Base-by-base conservation (phyloP, 2,113 vertebrate species). In the Procavia capensis region DNA sequence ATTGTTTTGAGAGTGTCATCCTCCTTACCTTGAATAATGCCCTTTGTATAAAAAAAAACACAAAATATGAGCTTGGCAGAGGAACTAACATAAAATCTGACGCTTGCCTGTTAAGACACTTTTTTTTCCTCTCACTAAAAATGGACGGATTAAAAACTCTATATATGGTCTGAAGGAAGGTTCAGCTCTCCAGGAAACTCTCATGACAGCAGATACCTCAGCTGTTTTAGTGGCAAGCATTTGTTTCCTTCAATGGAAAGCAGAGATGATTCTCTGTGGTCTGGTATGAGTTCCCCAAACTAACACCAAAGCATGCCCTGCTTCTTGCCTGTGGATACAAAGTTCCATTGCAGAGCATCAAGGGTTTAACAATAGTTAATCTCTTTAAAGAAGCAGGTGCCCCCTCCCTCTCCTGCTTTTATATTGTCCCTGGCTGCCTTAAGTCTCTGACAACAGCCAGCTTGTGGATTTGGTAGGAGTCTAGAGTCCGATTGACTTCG, bases 291-390 rank as follows among this genome's bases (percentile, higher is more conserved):
- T 93, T 94, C 74, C 57, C 89, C 90, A 87, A 79, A 85, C 79
- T 94, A 92, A 92, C 57, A 79, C 47, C n/a, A 25, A 41, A 83
- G 4, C 16, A 2, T 5, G 31, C 41, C 96, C 8, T 75, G 95
- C 41, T 95, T 94, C 61, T 89, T 93, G 79, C 79, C 68, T 84
- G 31, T 64, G 82, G 61, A 63, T 47, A 85, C 87, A 95, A 59
- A 79, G 63, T 68, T 97, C 87, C 79, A 64, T 47, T 80, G 54
- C 70, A 63, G 1, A 5, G 90, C 22, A 27, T 41, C 89, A 93
- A 88, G 34, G 0, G 3, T 79, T 95, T 97, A 54, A 96, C 96
- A 96, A 90, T 61, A 85, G 66, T 93, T 94, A 96, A 95, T 97
- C 57, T 79, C 84, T 96, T 96, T 93, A 94, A 94, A 96, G 79